Percentiles rank a stretch among this genome's conserved stretches.
phyloP scores from a whole-genome alignment of 2,113 vertebrate species.

The Tachuris rubrigastra region DNA sequence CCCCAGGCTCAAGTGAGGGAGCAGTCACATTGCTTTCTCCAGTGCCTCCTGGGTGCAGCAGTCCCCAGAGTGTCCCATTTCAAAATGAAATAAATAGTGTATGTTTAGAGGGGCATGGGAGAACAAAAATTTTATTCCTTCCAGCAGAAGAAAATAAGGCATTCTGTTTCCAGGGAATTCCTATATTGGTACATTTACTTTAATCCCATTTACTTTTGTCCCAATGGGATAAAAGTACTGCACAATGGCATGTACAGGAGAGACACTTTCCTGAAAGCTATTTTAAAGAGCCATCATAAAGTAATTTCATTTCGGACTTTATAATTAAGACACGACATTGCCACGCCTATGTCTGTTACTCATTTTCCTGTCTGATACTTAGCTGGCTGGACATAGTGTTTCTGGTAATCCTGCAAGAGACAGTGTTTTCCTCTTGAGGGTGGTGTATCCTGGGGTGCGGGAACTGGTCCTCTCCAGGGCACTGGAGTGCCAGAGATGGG shows the following conservation, averaged over 20 bases:
- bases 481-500: not conserved
- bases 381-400: not conserved
- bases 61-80: not conserved
- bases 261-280: not conserved
- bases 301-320: not conserved
- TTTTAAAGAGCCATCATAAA: not conserved
- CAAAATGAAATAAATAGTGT: not conserved
- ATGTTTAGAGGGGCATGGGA: not conserved
- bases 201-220: not conserved
- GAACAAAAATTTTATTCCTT: not conserved
- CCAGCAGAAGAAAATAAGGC: not conserved
- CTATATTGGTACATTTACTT: not conserved
- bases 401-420: not conserved
- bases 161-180: fast-evolving
- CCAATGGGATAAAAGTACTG: not conserved
- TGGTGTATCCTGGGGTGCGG: fast-evolving
- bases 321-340: not conserved
- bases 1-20: not conserved
- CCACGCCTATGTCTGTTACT: not conserved
- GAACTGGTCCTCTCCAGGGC: fast-evolving
- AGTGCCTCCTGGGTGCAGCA: not conserved
- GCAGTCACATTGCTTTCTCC: not conserved
- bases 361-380: not conserved
- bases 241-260: not conserved
- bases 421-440: fast-evolving